Base-by-base conservation (phyloP, 1,140 invertebrate genomes). In the Telenomus remus region DNA sequence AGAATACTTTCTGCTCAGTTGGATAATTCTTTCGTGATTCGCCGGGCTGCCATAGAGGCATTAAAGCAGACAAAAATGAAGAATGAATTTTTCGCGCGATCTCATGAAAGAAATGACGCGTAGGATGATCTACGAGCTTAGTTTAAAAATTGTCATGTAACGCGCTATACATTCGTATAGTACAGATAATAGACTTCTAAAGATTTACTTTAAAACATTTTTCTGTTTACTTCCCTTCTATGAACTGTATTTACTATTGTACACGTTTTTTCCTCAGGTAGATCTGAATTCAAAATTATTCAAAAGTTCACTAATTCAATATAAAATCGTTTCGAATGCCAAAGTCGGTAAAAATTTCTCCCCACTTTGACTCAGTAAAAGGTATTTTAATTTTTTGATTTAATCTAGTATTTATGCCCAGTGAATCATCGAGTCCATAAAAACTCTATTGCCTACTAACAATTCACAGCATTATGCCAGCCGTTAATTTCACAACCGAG, bases 1-100 rank as follows among this genome's bases (percentile, higher is more conserved):
- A n/a, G 60, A 55, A 69, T 60, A 69, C 50, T 72, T 72, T 73
- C 64, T 64, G 64, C 69, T 61, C 73, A 68, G 73, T 72, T 60
- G 59, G 56, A 72, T 75, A 71, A 75, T 78, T 75, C 53, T 65
- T 72, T 44, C 56, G 56, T 48, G 50, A 59, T 73, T 73, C 66
- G 42, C 37, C 34, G 55, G 43, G 34, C 48, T 47, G 48, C 39
- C 44, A 69, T 59, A 68, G 59, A 69, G 74, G 66, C 72, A 78
- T 69, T 51, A 49, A 43, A 37, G 48, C 53, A 33, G 51, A 68
- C 66, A 73, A 76, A 75, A 76, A 73, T 66, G 27, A 65, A 72
- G 47, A 65, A 55, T 47, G 64, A 69, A 78, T 78, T 59, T 73
- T 61, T 54, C 48, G 27, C 56, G 27, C 60, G 51, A 72, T 68